Base-by-base conservation (phyloP, 1,140 invertebrate species). In the Diuraphis noxia region DNA sequence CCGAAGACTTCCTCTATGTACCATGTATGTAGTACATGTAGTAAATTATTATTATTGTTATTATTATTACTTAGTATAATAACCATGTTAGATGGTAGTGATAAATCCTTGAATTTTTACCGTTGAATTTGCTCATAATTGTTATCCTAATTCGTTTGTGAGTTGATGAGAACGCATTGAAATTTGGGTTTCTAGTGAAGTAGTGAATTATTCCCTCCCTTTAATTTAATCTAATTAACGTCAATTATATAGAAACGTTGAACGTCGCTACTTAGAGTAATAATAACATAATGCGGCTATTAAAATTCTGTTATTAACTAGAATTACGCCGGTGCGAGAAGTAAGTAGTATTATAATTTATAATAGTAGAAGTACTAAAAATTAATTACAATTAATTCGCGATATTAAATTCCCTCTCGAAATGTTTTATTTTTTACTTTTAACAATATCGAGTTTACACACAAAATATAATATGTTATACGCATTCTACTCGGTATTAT, bases 361-460 rank as follows among this genome's bases (percentile, higher is more conserved):
- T 49, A 49, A 49, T 49, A 49, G 8, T n/a, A 72, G 56, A 72
- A n/a, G 56, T 34, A 72, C 56, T 72, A 72, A 72, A 72, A 72
- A 72, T 72, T 72, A 72, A 72, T 72, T 72, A 72, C n/a, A n/a
- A 72, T 72, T 72, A 40, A 82, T 82, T 82, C 79, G 38, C 79
- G 38, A 25, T 82, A 82, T 82, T 38, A 82, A 81, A 82, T 82
- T 40, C 79, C 36, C 38, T 25, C 34, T 38, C 79, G 25, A 40
- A 19, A 40, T 82, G 23, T 25, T 82, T 40, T 40, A 38, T 82
- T 38, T 30, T 40, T 38, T 13, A n/a, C 40, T 82, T 40, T 40
- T 38, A 40, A 82, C 23, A 40, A 38, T 82, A 82, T 82, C 10
- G 79, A 82, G 38, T 82, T 38, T 82, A 82, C 38, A 40, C 23